Percentiles rank a stretch among this genome's conserved stretches.
These are phyloP conservation scores for Vombatus ursinus DNA, from an alignment of 2,113 vertebrate species.

Conservation along the genomic window DNA sequence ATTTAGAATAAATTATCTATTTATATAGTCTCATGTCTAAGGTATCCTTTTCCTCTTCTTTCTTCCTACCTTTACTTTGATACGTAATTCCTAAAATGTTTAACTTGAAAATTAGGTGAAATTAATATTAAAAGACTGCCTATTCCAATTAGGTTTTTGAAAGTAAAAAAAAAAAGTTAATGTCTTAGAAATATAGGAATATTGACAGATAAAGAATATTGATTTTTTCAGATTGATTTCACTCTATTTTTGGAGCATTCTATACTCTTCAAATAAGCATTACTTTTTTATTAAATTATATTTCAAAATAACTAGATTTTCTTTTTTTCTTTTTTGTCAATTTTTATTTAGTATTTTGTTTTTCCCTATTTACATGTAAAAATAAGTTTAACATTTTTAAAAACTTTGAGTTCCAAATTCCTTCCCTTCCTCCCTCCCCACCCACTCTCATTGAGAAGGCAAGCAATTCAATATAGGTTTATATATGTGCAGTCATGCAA, in stretches of 20 bases:
- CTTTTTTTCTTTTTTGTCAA: too few species aligned
- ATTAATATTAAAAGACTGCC: background rate
- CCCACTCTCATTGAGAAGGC: too few species aligned
- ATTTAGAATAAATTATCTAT: background rate
- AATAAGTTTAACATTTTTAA: too few species aligned
- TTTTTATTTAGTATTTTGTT: too few species aligned
- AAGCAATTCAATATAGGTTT: too few species aligned
- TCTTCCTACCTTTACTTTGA: background rate
- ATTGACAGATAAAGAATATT: background rate
- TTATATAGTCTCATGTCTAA: background rate
- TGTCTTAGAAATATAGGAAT: background rate
- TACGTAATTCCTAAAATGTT: background rate
- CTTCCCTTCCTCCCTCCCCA: too few species aligned
- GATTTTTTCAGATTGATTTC: background rate
- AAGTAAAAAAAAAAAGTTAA: slow-evolving; percentile 12
- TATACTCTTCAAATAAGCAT: background rate
- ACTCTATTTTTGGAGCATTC: background rate
- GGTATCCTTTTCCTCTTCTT: background rate
- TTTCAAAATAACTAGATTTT: background rate
- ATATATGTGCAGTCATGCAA: too few species aligned
- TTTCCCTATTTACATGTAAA: too few species aligned
- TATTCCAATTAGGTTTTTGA: background rate
- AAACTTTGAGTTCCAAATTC: too few species aligned
- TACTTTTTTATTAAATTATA: background rate
- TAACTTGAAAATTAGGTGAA: background rate